Conservation (phyloP, 2,888 invertebrate species). For the Lochmaea crataegi region DNA sequence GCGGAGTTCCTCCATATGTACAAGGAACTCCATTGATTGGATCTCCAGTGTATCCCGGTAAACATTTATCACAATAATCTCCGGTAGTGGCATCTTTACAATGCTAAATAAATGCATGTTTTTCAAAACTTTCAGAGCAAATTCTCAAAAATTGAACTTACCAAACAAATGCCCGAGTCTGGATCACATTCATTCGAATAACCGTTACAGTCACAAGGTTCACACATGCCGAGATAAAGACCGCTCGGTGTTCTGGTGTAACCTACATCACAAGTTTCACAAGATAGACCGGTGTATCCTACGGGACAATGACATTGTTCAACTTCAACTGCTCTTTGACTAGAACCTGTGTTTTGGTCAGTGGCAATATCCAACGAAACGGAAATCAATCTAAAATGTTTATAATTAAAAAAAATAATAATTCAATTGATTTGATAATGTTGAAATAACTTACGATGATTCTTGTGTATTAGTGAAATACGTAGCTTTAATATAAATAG, state of each 20-base stretch:
- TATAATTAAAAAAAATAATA: no score
- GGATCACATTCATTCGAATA: constrained; percentile 88
- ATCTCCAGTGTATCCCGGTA: constrained; percentile 80
- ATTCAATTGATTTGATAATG: background rate
- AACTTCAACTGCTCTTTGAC: constrained; percentile 76
- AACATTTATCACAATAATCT: constrained; percentile 85
- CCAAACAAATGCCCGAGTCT: constrained; percentile 86
- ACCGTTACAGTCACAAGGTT: constrained; percentile 86
- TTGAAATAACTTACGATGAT: constrained; percentile 70
- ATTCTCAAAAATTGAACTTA: constrained; percentile 58
- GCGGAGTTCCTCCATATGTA: constrained; percentile 49
- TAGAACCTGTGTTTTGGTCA: constrained; percentile 74
- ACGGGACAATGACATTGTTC: constrained; percentile 87
- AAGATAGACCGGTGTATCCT: constrained; percentile 86
- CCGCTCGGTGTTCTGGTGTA: constrained; percentile 82
- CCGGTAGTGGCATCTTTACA: constrained; percentile 92
- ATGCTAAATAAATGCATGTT: constrained; percentile 69
- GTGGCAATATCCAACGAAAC: constrained; percentile 89
- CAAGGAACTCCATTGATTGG: constrained; percentile 70
- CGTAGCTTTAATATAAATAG: constrained; percentile 91
- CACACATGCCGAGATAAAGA: constrained; percentile 87
- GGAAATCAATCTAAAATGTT: constrained; percentile 63
- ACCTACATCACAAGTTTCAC: constrained; percentile 89
- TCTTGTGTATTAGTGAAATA: constrained; percentile 84
- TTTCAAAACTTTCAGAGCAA: background rate